Base-by-base conservation (phyloP, 1,140 invertebrate species). In the Scaptomyza pallida region DNA sequence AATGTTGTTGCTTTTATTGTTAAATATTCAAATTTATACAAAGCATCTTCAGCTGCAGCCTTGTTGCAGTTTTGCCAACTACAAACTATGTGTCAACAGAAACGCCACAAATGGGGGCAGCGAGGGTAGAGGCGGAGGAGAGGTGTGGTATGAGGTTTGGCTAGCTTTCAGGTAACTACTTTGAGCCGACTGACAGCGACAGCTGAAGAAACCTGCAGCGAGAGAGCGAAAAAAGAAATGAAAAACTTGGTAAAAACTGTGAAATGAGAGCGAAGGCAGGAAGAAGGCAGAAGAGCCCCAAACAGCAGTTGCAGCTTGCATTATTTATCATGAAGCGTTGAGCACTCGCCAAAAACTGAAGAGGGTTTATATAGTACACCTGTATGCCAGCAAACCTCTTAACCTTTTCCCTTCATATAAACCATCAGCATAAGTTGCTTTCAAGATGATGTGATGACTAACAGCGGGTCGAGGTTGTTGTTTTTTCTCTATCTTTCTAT, bases 1-100 rank as follows among this genome's bases (percentile, higher is more conserved):
- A 50, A 30, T 55, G 52, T 40, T 57, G 45, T 23, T 60, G 63
- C 41, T 37, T 55, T 47, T 64, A 41, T 56, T 65, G 68, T 88
- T 85, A 77, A 86, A 85, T 88, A 85, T 85, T 85, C 81, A 85
- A 85, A 85, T 85, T 85, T 85, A 85, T 85, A 86, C 81, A 81
- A 85, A 75, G 82, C 82, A 81, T 86, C 81, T 85, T 86, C 77
- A 81, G 73, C 41, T 47, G 33, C 67, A 48, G 50, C 61, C 72
- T 80, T 74, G 78, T 63, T 67, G 72, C 70, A 67, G 72, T 2
- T 85, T 86, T 80, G 65, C 76, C 76, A 86, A 81, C 81, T 74
- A 75, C 81, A 85, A 85, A 85, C 81, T 81, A 81, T 85, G 81
- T 85, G 81, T 85, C 81, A 85, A 85, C 81, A 85, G 60, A 54